Evolutionary conservation across 2,888 invertebrate genomes (phyloP).

Genomic region (Ptilodon capucinus): DNA sequence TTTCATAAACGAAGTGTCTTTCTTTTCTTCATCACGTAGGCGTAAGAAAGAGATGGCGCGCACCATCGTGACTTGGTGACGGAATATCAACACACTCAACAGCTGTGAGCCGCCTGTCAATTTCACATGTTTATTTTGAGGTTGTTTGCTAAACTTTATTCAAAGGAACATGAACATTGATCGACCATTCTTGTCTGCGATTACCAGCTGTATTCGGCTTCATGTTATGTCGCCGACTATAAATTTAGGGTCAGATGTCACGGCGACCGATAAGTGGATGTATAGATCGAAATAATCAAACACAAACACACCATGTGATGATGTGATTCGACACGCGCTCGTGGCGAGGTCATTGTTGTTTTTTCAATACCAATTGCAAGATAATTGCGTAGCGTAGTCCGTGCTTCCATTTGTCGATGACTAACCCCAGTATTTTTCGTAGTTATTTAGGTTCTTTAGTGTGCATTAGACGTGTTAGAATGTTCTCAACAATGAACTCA

Average conservation of each 20-base stretch:
- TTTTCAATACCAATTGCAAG: slow-evolving; percentile 36
- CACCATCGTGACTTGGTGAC: no score
- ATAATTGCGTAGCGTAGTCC: slow-evolving; percentile 32
- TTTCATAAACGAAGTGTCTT: no score
- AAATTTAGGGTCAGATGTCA: slow-evolving; percentile 65
- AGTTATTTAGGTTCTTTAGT: slow-evolving; percentile 48
- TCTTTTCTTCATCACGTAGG: no score
- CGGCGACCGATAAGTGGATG: slow-evolving; percentile 46
- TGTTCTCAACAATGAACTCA: slow-evolving; percentile 55
- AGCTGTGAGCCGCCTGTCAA: slow-evolving; percentile 19
- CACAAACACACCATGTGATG: slow-evolving; percentile 27
- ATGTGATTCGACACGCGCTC: slow-evolving; percentile 13
- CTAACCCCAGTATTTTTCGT: slow-evolving; percentile 44
- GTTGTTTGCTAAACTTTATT: slow-evolving; percentile 39
- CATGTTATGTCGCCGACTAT: slow-evolving; percentile 41
- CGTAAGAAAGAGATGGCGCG: no score
- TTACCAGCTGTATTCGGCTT: slow-evolving; percentile 37
- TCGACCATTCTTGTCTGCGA: slow-evolving; percentile 16
- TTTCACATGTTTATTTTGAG: slow-evolving; percentile 33
- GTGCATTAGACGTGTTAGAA: slow-evolving; percentile 49
- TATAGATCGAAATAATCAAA: slow-evolving; percentile 10
- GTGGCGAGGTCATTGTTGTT: slow-evolving; percentile 37
- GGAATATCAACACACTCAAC: no score
- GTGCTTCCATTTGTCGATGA: slow-evolving; percentile 46
- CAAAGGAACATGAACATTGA: slow-evolving; percentile 3